Base-by-base conservation (phyloP, 2,888 invertebrate genomes). In the Agrotis clavis region DNA sequence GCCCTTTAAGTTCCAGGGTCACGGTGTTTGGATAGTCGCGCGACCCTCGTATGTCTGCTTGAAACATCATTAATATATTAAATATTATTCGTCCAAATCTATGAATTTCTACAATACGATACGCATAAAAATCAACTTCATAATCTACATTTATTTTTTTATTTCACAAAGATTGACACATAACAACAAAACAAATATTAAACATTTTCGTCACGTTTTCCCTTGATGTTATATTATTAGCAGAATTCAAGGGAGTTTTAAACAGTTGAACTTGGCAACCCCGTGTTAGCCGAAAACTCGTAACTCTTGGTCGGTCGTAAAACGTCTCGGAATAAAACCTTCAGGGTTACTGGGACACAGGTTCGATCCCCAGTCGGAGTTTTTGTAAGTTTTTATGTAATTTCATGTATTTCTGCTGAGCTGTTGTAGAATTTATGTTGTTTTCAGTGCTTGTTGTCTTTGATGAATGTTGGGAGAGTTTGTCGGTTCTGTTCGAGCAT, bases 271-370 rank as follows among this genome's bases (percentile, higher is more conserved):
- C 48, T 78, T 76, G 77, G 82, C 74, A 76, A 48, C 78, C 71
- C 73, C 70, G 60, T 59, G 53, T 74, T 65, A 74, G 68, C 62
- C 69, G 67, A 77, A 66, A 70, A 70, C 74, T 76, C 86, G 87
- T 86, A 86, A 87, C 77, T 87, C 74, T 75, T 73, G 81, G 68
- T 76, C 54, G 64, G 30, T 84, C 82, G 86, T 84, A 86, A 86
- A 86, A 76, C 68, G 73, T 71, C 86, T 74, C 59, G 74, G 71
- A 86, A 86, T 86, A 83, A 87, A 85, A 74, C 85, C 85, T 86
- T 84, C 74, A 75, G 60, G 60, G 69, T 82, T 85, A 82, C 77
- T 79, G 76, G 83, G 75, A 73, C 79, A 61, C 71, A 79, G 85
- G 81, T 86, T 87, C 81, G 77, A 85, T 78, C 71, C 72, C 71